Base-by-base conservation (phyloP, 2,113 vertebrate genomes). In the Sander vitreus region DNA sequence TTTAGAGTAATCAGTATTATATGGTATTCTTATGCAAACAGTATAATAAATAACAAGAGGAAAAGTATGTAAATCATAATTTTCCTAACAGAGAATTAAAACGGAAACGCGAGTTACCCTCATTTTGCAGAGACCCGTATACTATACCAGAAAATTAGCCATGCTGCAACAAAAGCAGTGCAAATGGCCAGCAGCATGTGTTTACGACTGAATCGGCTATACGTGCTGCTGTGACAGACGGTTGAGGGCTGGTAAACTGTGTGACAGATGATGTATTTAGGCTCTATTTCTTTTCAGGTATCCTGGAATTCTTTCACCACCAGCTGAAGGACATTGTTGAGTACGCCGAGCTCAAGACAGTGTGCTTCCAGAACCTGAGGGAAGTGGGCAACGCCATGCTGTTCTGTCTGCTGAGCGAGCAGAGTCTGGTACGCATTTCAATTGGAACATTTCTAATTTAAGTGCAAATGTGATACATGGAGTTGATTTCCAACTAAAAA, bases 271-370 rank as follows among this genome's bases (percentile, higher is more conserved):
- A 16, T 65, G 39, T 3, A 33, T 51, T 71, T 6, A 6, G 3
- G 2, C 21, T 47, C 47, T 12, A 53, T 70, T 43, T 76, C 4
- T 15, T 54, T 15, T 18, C 85, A 99, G 98, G 98, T 47, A 99
- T 99, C 94, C 95, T 99, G 94, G 98, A 99, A 91, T 99, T 99
- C 94, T 99, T 99, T 85, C 98, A 99, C 88, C 98, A 99, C 89
- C 98, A 99, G 92, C 94, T 99, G 92, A 99, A 99, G 93, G 98
- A 99, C 93, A 99, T 99, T 6, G 97, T 99, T 2, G 98, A 99
- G 86, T 99, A 99, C 0, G 98, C 98, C 2, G 98, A 99, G 92
- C 97, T 99, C 81, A 99, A 99, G 93, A 99, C 98, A 0, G 98
- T 99, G 0, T 99, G 99, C 74, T 99, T 99, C 95, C 98, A 99